Evolutionary conservation across 1,140 invertebrate genomes (phyloP), one percentile per base, ranked within the genome.

Genomic region (Rhopalosiphum maidis): DNA sequence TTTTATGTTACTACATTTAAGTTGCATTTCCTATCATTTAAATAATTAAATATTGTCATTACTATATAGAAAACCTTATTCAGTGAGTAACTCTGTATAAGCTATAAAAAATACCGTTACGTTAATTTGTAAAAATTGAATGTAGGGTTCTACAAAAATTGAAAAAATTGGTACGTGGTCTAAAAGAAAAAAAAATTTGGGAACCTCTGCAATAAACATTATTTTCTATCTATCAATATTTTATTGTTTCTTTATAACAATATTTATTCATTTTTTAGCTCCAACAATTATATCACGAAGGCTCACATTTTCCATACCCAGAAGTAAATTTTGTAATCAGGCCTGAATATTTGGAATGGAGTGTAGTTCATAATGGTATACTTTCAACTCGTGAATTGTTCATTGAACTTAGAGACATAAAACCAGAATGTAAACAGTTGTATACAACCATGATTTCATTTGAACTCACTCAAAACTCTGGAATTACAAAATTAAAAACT

Each of bases 321-420:
- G 90, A 82, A 43, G 37, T 91, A 7, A 82, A 43, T 54, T 48
- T 7, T 37, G 6, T 82, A 43, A 82, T 91, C 41, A 82, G 90
- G 48, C 68, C 90, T 37, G 15, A 46, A 77, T 91, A 91, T 41
- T 51, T 91, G 25, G 90, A 91, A 48, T 91, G 90, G 90, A 82
- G 60, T 37, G 37, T 82, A 91, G n/a, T 91, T 48, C 90, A 91
- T 7, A 82, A 91, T 46, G 90, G 90, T 18, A 48, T 91, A 48
- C 60, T 91, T 48, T 21, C 60, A 22, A 22, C 90, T n/a, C 55
- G 90, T 8, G 90, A 91, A 48, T 15, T 91, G 43, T 91, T 91
- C 18, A 35, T 35, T 11, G 90, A 91, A 48, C 35, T 91, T 23
- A 82, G 35, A 77, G 41, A 48, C 18, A 77, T 91, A 82, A 68